Percentiles rank a stretch among this genome's conserved stretches.
Evolutionary conservation across 2,113 vertebrate genomes (phyloP).

Genomic region (Sterna hirundo): DNA sequence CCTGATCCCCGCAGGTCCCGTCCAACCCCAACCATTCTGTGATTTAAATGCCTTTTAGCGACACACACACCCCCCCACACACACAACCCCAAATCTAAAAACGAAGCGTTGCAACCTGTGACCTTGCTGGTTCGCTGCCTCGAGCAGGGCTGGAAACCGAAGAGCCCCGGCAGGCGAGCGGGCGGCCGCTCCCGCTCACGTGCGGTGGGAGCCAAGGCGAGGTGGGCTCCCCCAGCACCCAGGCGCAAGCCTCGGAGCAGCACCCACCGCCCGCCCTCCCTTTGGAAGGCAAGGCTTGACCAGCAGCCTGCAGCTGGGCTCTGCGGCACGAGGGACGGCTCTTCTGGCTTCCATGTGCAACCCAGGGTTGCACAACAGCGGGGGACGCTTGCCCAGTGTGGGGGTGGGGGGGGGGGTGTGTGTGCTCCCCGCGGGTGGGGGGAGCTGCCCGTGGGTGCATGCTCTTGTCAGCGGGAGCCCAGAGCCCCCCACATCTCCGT

Average conservation of each 20-base stretch:
- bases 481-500: not conserved
- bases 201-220: not conserved
- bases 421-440: not conserved
- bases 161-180: fast-evolving
- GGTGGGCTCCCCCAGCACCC: not conserved
- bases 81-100: not conserved
- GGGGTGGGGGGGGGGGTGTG: not conserved
- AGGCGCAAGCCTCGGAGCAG: not conserved
- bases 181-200: not conserved
- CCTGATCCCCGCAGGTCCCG: not conserved
- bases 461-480: no score
- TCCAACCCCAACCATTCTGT: not conserved
- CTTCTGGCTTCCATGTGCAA: fast-evolving
- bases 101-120: not conserved
- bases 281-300: not conserved
- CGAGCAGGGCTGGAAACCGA: fast-evolving
- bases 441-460: no score
- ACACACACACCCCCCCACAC: no score
- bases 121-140: not conserved
- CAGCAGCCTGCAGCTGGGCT: not conserved
- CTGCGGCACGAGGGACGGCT: fast-evolving
- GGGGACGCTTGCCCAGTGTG: not conserved
- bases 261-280: not conserved
- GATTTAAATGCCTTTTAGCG: not conserved
- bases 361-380: not conserved